Percentiles rank a stretch among this genome's conserved stretches.
These are phyloP conservation scores for Protobothrops flavoviridis DNA, from an alignment of 2,113 vertebrate species.

Conservation along the genomic window DNA sequence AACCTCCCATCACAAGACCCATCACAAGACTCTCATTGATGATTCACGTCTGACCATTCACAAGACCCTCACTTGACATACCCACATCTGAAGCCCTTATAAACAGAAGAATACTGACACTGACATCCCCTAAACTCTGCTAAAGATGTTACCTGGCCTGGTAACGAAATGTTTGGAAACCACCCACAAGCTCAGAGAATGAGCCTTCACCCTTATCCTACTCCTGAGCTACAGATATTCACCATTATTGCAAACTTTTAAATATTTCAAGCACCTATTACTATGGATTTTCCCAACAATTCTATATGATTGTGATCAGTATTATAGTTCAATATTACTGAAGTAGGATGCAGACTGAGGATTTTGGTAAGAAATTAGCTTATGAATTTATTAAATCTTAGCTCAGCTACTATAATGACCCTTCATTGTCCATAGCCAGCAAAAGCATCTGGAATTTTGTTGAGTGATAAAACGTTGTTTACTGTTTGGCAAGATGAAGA, in stretches of 20 bases:
- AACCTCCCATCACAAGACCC: too few species aligned
- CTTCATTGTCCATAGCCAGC: neutral
- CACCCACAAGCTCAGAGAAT: too few species aligned
- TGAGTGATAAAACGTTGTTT: neutral
- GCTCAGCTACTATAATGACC: neutral
- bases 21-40: too few species aligned
- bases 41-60: too few species aligned
- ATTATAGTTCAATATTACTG: neutral
- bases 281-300: neutral
- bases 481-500: neutral
- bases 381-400: neutral
- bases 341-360: neutral
- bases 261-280: neutral
- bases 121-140: too few species aligned
- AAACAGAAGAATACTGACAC: too few species aligned
- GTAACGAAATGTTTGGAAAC: too few species aligned
- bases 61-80: too few species aligned
- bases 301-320: neutral
- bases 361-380: neutral
- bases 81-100: too few species aligned
- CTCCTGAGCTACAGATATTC: too few species aligned
- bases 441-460: neutral
- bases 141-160: too few species aligned
- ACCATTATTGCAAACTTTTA: neutral
- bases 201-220: too few species aligned